Percentiles rank a stretch among this genome's conserved stretches.
Evolutionary conservation across 2,113 vertebrate genomes (phyloP).

Genomic region (Perca schrenkii): DNA sequence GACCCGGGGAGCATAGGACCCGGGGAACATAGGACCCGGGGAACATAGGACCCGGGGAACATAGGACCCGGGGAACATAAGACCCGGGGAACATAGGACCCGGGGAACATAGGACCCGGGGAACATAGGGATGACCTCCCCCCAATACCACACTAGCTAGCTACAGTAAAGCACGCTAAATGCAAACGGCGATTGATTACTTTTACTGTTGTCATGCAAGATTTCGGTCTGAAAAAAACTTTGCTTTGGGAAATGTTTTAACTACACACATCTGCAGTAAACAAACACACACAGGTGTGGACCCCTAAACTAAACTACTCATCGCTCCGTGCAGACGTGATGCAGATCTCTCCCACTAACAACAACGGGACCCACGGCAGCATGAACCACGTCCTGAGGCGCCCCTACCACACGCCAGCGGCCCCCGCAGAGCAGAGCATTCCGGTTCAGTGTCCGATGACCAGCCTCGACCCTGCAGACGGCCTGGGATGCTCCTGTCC

Average conservation of each 20-base stretch:
- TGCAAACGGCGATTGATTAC: not conserved
- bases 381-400: conserved; percentile 82
- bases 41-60: too few relatives aligned
- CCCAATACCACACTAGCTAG: not conserved
- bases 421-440: conserved; percentile 67
- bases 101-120: too few relatives aligned
- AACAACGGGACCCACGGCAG: conserved; percentile 88
- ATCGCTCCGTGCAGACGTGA: conserved; percentile 68
- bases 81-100: too few relatives aligned
- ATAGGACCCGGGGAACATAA: too few relatives aligned
- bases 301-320: not conserved
- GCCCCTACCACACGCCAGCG: conserved; percentile 60
- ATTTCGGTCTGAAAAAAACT: not conserved
- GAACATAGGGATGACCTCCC: too few relatives aligned
- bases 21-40: too few relatives aligned
- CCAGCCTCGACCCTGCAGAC: conserved; percentile 66
- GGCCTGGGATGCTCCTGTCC: conserved; percentile 75
- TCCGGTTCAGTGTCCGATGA: conserved; percentile 62
- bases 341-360: conserved; percentile 75
- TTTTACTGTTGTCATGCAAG: too few relatives aligned
- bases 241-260: too few relatives aligned
- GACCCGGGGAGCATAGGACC: too few relatives aligned
- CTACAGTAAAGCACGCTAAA: not conserved
- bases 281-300: too few relatives aligned
- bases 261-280: too few relatives aligned